phyloP scores from a whole-genome alignment of 1,140 invertebrate genomes.

The Scaptomyza pallida region DNA sequence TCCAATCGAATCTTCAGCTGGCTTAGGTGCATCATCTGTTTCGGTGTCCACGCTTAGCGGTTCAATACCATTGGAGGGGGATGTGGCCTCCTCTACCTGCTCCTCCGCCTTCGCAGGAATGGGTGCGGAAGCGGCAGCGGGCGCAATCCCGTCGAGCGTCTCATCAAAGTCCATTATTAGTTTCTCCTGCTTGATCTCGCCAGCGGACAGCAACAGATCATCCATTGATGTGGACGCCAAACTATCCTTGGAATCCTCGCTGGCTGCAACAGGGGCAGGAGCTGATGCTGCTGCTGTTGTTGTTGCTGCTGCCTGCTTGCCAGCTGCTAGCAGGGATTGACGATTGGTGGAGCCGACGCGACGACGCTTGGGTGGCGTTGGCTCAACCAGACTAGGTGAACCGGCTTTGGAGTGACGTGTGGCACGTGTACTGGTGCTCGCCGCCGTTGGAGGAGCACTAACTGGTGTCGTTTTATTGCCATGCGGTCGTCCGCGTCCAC shows the following conservation, averaged over 20 bases:
- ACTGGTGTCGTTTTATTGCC: constrained; percentile 9
- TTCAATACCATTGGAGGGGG: constrained; percentile 53
- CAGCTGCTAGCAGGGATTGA: constrained; percentile 3
- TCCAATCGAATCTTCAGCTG: too few species aligned
- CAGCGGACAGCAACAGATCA: constrained; percentile 58
- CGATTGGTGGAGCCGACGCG: constrained; percentile 52
- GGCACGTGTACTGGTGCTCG: constrained; percentile 56
- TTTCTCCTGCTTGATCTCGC: constrained; percentile 73
- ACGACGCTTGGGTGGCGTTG: constrained; percentile 54
- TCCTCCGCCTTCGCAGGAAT: not conserved
- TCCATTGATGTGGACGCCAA: constrained; percentile 73
- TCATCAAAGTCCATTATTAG: constrained; percentile 60
- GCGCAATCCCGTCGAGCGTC: constrained; percentile 17
- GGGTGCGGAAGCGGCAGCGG: not conserved
- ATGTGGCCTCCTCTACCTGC: constrained; percentile 20
- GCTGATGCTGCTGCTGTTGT: not conserved
- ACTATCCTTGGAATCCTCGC: constrained; percentile 79
- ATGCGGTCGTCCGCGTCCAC: constrained; percentile 59
- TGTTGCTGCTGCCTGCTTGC: constrained; percentile 49
- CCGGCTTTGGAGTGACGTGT: constrained; percentile 71
- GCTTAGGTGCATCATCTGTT: not conserved
- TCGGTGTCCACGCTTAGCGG: constrained; percentile 65
- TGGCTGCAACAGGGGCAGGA: too few species aligned
- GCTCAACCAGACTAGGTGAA: constrained; percentile 56
- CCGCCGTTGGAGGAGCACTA: constrained; percentile 16